Evolutionary conservation across 2,888 invertebrate species (phyloP), one percentile per base, ranked within the genome.

Genomic region (Drosophila testacea): DNA sequence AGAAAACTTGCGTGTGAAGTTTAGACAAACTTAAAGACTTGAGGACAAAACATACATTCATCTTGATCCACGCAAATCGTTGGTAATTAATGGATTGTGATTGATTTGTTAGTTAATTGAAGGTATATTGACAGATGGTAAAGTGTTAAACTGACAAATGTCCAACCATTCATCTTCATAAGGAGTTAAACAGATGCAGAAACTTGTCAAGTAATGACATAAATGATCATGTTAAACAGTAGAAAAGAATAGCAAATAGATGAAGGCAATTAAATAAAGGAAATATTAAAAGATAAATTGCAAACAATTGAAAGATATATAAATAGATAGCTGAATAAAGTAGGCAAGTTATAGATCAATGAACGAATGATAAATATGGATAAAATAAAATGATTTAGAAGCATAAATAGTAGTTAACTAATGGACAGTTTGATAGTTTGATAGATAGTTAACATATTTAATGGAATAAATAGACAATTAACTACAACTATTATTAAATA

Each of bases 61-160:
- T 6, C 13, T 46, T 28, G 2, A 27, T 22, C 22, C 44, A 50
- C 50, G 50, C 30, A 2, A 22, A 62, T 38, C 10, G n/a, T 38
- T 28, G 36, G 22, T 30, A 39, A 46, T 41, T 54, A 55, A 6
- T 3, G 0, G 2, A 27, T 1, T 30, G 28, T 22, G 11, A 46
- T 61, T 41, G 63, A 39, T 34, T 48, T 0, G 39, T 63, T 52
- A 32, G 51, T 6, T 38, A 51, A 47, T 11, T 32, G 7, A 27
- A 47, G n/a, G 27, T 28, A 50, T 36, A 50, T 50, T 16, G 22
- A 36, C 10, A 13, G 7, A 13, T 22, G 42, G 22, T 16, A 4
- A 16, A 47, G 52, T 65, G 60, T 28, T 52, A 34, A 28, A 46
- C 16, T 60, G 65, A 65, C 38, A 34, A 60, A 63, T 47, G 47